Conservation (phyloP, 2,888 invertebrate species). For the Drosophila paramelanica region DNA sequence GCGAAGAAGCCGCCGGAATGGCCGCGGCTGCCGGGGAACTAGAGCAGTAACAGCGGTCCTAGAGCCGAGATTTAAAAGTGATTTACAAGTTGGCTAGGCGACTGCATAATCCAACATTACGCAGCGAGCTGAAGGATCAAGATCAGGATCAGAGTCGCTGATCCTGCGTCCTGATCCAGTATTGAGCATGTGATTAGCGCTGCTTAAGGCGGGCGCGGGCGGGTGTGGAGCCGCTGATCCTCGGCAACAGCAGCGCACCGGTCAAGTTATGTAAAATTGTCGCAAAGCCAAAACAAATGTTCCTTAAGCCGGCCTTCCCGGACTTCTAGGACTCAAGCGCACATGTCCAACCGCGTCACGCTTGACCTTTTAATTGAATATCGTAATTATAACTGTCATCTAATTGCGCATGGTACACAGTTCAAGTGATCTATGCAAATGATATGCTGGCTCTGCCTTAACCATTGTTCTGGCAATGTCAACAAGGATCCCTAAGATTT, state of each 20-base stretch:
- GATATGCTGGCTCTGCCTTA: constrained; percentile 26
- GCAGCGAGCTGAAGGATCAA: constrained; percentile 48
- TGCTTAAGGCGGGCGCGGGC: constrained; percentile 62
- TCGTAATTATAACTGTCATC: constrained; percentile 49
- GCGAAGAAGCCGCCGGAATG: constrained; percentile 44
- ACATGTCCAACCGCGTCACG: constrained; percentile 51
- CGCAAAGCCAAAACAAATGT: constrained; percentile 57
- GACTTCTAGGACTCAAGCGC: constrained; percentile 6
- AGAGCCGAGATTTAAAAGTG: constrained; percentile 48
- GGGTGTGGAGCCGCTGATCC: constrained; percentile 64
- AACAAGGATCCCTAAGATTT: constrained; percentile 39
- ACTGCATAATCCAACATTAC: constrained; percentile 74
- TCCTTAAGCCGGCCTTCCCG: constrained; percentile 32
- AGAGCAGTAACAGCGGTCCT: constrained; percentile 41
- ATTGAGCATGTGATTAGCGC: constrained; percentile 72
- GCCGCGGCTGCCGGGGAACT: constrained; percentile 48
- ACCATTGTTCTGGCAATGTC: constrained; percentile 41
- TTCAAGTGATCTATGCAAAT: constrained; percentile 48
- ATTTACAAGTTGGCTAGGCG: constrained; percentile 59
- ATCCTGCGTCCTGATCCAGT: constrained; percentile 60
- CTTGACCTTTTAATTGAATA: constrained; percentile 75
- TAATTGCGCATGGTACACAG: constrained; percentile 46
- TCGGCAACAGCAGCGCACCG: neutral
- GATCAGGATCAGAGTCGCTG: constrained; percentile 53
- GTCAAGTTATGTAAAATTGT: constrained; percentile 71